These are phyloP conservation scores for Melanophora roralis DNA, from an alignment of 2,888 invertebrate genomes.

Conservation along the genomic window DNA sequence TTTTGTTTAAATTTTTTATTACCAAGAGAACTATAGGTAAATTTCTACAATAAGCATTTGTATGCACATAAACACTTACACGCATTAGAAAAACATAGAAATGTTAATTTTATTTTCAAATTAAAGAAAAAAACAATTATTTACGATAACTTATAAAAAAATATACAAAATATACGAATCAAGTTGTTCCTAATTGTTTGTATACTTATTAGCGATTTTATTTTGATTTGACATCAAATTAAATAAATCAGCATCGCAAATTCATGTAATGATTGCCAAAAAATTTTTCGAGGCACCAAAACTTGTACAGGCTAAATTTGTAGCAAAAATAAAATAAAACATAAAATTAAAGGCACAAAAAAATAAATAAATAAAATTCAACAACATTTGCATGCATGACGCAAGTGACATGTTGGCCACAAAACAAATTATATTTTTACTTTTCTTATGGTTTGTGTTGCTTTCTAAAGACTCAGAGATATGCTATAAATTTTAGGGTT, in stretches of 20 bases:
- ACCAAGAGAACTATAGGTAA: no score
- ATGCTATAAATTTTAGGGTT: conserved; percentile 36
- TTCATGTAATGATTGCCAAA: conserved; percentile 58
- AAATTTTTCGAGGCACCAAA: conserved; percentile 37
- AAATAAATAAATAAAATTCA: conserved; percentile 2
- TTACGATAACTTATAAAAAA: conserved; percentile 60
- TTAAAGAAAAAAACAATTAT: conserved; percentile 40
- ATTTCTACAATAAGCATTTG: no score
- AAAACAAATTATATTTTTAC: conserved; percentile 46
- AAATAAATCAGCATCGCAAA: conserved; percentile 57
- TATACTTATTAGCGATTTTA: background rate
- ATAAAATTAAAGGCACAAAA: background rate
- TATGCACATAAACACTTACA: no score
- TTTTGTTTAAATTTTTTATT: no score
- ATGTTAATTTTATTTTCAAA: background rate
- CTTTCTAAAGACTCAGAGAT: background rate
- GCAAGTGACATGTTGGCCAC: conserved; percentile 58
- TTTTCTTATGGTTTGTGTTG: conserved; percentile 15
- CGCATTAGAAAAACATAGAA: no score
- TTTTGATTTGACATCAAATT: conserved; percentile 61
- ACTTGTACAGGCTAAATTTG: conserved; percentile 24
- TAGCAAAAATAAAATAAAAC: background rate
- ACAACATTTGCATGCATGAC: conserved; percentile 50
- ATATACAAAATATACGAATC: conserved; percentile 42
- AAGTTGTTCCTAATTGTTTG: background rate